These are phyloP conservation scores for Temnothorax rugatulus DNA, from an alignment of 2,888 invertebrate genomes.

Conservation along the genomic window DNA sequence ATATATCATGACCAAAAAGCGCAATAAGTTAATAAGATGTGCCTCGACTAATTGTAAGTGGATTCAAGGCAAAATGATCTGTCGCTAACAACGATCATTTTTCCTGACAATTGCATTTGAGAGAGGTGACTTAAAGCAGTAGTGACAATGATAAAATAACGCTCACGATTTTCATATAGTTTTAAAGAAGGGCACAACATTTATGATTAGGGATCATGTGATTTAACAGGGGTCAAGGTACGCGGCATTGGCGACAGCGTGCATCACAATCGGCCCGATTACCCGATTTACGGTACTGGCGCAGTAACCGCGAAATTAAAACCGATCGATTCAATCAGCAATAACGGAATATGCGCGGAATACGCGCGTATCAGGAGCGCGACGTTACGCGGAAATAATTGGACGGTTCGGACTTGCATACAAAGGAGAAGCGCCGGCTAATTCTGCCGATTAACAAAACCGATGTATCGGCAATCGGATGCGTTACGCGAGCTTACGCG, in stretches of 20 bases:
- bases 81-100: neutral
- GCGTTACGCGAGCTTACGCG: slow-evolving; percentile 41
- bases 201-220: slow-evolving; percentile 3
- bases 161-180: neutral
- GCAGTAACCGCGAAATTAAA: slow-evolving; percentile 75
- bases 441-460: slow-evolving; percentile 49
- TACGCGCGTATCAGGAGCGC: slow-evolving; percentile 26
- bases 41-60: neutral
- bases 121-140: neutral
- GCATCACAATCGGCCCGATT: slow-evolving; percentile 20
- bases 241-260: neutral
- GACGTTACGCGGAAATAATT: slow-evolving; percentile 57
- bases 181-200: neutral
- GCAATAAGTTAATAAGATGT: neutral
- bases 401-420: slow-evolving; percentile 47
- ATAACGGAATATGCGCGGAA: slow-evolving; percentile 74
- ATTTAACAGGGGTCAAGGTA: slow-evolving; percentile 28
- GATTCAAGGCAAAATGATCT: neutral
- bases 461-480: slow-evolving; percentile 43
- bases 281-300: slow-evolving; percentile 35
- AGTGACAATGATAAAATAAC: neutral
- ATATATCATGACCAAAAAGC: neutral
- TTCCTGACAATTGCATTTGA: neutral
- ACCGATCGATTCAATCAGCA: slow-evolving; percentile 83
- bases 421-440: slow-evolving; percentile 46